phyloP scores from a whole-genome alignment of 2,888 invertebrate species.

The Calameuta idolon region DNA sequence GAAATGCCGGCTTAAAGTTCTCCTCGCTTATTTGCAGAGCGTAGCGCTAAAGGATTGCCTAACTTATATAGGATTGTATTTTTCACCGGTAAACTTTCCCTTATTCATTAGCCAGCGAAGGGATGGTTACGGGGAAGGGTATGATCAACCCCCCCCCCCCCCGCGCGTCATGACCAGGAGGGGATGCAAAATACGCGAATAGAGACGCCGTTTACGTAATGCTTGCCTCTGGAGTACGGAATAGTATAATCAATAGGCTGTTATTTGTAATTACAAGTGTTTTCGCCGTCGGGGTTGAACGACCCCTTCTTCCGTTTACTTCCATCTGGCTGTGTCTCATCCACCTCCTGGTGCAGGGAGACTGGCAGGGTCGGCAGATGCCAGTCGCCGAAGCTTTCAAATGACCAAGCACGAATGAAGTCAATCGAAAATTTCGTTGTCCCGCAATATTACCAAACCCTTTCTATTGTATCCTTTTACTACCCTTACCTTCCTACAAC shows the following conservation, averaged over 20 bases:
- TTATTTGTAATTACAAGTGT: slow-evolving; percentile 49
- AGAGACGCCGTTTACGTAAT: slow-evolving; percentile 7
- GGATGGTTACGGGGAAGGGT: not conserved
- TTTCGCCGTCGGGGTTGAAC: slow-evolving; percentile 26
- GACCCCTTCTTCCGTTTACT: not conserved
- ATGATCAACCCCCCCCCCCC: not conserved
- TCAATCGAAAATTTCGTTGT: not conserved
- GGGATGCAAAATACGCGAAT: slow-evolving; percentile 15
- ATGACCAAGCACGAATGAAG: not conserved
- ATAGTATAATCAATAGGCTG: slow-evolving; percentile 39
- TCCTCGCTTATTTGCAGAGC: slow-evolving; percentile 15
- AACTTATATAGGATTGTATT: slow-evolving; percentile 18
- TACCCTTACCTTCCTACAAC: not conserved
- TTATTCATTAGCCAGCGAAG: slow-evolving; percentile 8
- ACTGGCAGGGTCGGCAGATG: not conserved
- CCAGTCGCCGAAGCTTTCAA: not conserved
- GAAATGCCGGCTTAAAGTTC: slow-evolving; percentile 27
- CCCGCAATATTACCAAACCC: not conserved
- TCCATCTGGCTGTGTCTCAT: not conserved
- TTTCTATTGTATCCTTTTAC: not conserved
- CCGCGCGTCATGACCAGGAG: not conserved
- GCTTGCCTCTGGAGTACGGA: slow-evolving; percentile 3
- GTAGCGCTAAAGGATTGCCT: slow-evolving; percentile 28
- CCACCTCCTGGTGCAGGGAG: not conserved
- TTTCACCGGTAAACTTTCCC: slow-evolving; percentile 12